These are phyloP conservation scores for Catostomus latipinnis DNA, from an alignment of 2,797 vertebrate genomes.

Conservation along the genomic window DNA sequence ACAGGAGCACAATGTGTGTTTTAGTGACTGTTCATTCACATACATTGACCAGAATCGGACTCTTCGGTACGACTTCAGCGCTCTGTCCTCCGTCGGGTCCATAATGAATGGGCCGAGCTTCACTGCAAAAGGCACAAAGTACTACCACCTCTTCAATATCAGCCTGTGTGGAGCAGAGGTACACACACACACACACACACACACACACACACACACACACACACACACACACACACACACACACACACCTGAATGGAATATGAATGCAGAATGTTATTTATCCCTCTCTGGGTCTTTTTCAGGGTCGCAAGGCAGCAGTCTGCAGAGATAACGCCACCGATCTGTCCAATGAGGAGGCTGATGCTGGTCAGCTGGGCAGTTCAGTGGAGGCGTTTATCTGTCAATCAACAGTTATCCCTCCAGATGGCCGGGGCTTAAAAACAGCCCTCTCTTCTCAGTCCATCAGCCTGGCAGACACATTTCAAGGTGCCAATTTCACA, in stretches of 20 bases:
- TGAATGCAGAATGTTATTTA: background rate
- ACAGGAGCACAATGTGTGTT: conserved; percentile 93
- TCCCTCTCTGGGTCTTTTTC: conserved; percentile 23
- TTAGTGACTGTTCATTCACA: conserved; percentile 88
- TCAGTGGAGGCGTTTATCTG: conserved; percentile 91
- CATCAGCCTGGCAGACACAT: conserved; percentile 91
- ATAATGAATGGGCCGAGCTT: conserved; percentile 95
- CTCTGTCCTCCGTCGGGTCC: conserved; percentile 82
- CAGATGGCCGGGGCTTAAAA: conserved; percentile 91
- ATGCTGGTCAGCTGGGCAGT: conserved; percentile 78
- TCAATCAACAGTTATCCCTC: conserved; percentile 95
- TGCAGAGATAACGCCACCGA: conserved; percentile 96
- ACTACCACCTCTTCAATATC: conserved; percentile 96
- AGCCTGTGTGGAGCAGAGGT: conserved; percentile 94
- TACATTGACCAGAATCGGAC: conserved; percentile 83
- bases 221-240: background rate
- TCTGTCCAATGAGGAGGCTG: conserved; percentile 83
- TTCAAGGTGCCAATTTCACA: conserved; percentile 76
- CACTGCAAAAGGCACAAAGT: conserved; percentile 95
- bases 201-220: background rate
- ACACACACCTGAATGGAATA: background rate
- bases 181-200: conserved; percentile 30
- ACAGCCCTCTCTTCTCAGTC: conserved; percentile 93
- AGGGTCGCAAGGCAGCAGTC: conserved; percentile 84
- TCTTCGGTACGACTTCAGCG: conserved; percentile 87